A percentile compares a stretch with the other conserved stretches of the same genome.
Evolutionary conservation across 2,113 vertebrate genomes (phyloP).

Genomic region (Petromus typicus): DNA sequence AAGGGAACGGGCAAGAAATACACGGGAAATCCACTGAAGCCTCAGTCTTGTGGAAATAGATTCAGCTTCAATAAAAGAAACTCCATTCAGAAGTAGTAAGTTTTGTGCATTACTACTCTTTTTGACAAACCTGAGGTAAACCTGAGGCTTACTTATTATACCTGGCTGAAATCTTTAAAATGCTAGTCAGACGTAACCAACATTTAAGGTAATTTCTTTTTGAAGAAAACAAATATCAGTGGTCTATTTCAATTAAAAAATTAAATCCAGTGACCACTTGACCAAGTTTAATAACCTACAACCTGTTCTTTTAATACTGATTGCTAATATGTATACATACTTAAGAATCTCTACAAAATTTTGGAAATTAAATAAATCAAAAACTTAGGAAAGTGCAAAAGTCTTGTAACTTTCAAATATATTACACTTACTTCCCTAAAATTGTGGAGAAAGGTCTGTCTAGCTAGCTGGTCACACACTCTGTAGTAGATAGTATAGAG

Average conservation of each 20-base stretch:
- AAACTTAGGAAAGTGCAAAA: constrained; percentile 16
- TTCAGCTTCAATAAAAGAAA: not conserved
- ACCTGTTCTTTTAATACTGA: not conserved
- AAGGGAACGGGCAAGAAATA: not conserved
- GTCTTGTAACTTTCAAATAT: constrained; percentile 1
- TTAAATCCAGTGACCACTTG: not conserved
- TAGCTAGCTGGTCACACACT: not conserved
- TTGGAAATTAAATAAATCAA: constrained; percentile 12
- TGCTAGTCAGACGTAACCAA: not conserved
- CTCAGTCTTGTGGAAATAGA: not conserved
- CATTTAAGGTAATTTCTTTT: not conserved
- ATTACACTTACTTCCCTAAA: not conserved
- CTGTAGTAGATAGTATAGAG: not conserved
- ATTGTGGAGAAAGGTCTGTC: not conserved
- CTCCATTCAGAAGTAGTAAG: not conserved
- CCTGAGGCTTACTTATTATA: not conserved
- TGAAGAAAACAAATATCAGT: not conserved
- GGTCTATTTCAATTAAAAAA: constrained; percentile 1
- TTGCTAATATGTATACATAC: not conserved
- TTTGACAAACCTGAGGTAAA: not conserved
- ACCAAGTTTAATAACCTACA: not conserved
- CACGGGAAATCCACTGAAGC: not conserved
- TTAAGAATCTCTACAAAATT: not conserved
- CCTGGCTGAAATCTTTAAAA: not conserved
- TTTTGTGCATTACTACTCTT: not conserved